Percentiles rank a stretch among this genome's conserved stretches.
Conservation (phyloP, 2,113 vertebrate genomes). For the Lophochroa leadbeateri region DNA sequence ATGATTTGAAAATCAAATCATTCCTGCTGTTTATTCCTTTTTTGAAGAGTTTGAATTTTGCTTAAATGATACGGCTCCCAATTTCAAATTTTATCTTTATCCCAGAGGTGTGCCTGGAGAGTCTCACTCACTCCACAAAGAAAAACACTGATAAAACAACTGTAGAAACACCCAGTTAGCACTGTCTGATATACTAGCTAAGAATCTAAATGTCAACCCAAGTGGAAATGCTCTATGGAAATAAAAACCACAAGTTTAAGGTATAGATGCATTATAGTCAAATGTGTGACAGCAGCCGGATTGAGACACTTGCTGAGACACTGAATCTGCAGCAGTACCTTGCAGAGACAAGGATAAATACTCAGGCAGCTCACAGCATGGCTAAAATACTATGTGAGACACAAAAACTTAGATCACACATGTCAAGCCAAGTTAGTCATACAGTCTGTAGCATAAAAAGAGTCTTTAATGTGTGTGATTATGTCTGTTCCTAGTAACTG, state of each 20-base stretch:
- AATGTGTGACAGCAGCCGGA: not conserved
- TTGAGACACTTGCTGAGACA: not conserved
- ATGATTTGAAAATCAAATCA: constrained; percentile 29
- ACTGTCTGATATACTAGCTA: not conserved
- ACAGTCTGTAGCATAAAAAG: not conserved
- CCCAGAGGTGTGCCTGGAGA: not conserved
- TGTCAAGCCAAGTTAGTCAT: not conserved
- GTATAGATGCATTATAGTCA: rapidly evolving
- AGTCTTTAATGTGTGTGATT: not conserved
- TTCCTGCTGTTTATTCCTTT: constrained; percentile 13
- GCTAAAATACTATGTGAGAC: not conserved
- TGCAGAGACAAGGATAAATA: not conserved
- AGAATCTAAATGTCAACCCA: not conserved
- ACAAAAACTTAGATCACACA: not conserved
- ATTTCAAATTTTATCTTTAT: not conserved
- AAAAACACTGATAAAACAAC: not conserved
- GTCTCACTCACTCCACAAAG: not conserved
- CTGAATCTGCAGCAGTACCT: not conserved
- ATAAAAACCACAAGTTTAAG: not conserved
- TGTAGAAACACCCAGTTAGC: not conserved
- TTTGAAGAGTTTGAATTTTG: constrained; percentile 10
- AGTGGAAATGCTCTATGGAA: not conserved
- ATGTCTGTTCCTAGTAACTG: not conserved
- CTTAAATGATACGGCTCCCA: not conserved
- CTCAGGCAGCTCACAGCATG: not conserved